These are phyloP conservation scores for Blastomussa wellsi DNA, from an alignment of 92 coral and sea anemone genomes.

Conservation along the genomic window DNA sequence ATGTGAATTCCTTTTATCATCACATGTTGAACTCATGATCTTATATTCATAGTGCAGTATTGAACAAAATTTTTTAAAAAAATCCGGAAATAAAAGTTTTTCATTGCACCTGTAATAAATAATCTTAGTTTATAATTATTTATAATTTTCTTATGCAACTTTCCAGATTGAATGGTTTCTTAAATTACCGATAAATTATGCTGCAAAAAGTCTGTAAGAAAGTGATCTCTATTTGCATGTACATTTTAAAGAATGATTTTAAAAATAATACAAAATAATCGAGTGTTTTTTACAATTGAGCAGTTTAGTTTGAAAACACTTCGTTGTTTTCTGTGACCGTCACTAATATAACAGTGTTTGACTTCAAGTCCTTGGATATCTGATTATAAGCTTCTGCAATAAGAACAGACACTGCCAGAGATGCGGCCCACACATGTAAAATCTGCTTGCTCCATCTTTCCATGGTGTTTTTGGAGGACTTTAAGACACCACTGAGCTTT, in stretches of 20 bases:
- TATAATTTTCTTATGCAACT: too few relatives aligned
- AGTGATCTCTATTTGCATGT: not conserved
- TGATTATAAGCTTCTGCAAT: conserved; percentile 58
- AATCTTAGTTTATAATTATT: too few relatives aligned
- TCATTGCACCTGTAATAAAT: too few relatives aligned
- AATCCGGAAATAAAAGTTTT: too few relatives aligned
- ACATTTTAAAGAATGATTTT: not conserved
- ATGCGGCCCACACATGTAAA: conserved; percentile 79
- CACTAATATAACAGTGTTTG: conserved; percentile 78
- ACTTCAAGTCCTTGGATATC: conserved; percentile 49
- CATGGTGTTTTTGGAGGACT: conserved; percentile 71
- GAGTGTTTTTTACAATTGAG: too few relatives aligned
- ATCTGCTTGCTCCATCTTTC: conserved; percentile 84
- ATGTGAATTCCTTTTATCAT: conserved; percentile 70
- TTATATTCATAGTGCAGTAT: too few relatives aligned
- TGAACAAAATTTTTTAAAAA: not conserved
- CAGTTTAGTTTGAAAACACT: conserved; percentile 52
- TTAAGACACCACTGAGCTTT: conserved; percentile 70
- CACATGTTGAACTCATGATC: conserved; percentile 44
- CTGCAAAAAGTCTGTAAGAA: not conserved
- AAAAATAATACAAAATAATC: too few relatives aligned
- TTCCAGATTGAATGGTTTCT: not conserved
- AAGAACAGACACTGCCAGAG: conserved; percentile 49
- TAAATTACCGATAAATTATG: too few relatives aligned
- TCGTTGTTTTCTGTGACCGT: conserved; percentile 71